Evolutionary conservation across 2,888 invertebrate species (phyloP).

Genomic region (Amphipyra berbera): DNA sequence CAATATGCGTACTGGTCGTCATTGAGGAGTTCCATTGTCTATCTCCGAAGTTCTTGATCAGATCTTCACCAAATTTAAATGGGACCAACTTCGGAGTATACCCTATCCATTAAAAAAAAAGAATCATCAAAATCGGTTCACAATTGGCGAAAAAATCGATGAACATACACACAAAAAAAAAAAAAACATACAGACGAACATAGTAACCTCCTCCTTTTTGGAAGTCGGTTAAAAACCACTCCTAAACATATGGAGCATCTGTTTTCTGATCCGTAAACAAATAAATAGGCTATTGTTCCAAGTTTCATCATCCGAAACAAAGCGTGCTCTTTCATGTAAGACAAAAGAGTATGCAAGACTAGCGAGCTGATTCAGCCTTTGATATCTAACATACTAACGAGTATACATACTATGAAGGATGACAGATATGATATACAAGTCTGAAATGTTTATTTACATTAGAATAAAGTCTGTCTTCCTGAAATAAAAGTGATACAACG

Average conservation of each 20-base stretch:
- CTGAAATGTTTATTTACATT: constrained; percentile 40
- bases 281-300: constrained; percentile 79
- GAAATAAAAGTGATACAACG: constrained; percentile 23
- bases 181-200: no score
- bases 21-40: no score
- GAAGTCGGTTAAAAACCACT: constrained; percentile 42
- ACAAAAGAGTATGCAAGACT: constrained; percentile 61
- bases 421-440: constrained; percentile 1
- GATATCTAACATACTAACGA: constrained; percentile 8
- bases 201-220: no score
- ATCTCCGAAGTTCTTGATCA: no score
- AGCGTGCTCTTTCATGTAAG: constrained; percentile 66
- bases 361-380: constrained; percentile 43
- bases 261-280: constrained; percentile 74
- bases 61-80: no score
- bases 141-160: no score
- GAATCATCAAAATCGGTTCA: no score
- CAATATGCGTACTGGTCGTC: no score
- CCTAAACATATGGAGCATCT: constrained; percentile 60
- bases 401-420: background rate
- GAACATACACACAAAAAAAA: no score
- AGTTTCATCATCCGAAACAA: constrained; percentile 75
- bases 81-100: no score
- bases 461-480: constrained; percentile 21
- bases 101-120: no score